Evolutionary conservation across 2,113 vertebrate genomes (phyloP).

Genomic region (Ageneiosus marmoratus): DNA sequence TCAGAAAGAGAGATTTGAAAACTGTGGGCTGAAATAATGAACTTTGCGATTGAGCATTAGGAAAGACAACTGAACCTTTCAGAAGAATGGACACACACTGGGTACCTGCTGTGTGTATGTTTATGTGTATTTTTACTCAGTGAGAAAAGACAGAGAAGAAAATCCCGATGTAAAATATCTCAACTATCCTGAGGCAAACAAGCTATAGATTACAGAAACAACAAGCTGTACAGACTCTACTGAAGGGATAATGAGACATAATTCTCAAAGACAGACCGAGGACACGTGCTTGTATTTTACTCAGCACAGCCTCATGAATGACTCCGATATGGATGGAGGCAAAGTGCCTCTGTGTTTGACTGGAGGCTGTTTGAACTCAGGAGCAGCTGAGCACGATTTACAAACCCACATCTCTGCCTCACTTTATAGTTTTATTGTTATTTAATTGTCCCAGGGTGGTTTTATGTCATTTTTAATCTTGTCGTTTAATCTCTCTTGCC

Average conservation of each 20-base stretch:
- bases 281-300: neutral
- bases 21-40: neutral
- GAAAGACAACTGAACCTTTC: neutral
- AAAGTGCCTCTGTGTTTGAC: neutral
- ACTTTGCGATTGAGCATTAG: neutral
- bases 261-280: neutral
- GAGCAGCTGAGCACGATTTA: conserved; percentile 8
- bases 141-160: neutral
- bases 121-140: neutral
- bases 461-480: conserved; percentile 15
- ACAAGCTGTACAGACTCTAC: conserved; percentile 1
- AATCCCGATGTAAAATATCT: neutral
- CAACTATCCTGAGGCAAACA: neutral
- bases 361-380: neutral
- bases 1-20: neutral
- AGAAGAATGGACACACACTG: neutral
- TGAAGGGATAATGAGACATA: neutral
- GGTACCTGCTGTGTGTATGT: conserved; percentile 9
- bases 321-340: conserved; percentile 2
- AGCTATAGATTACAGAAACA: conserved; percentile 3
- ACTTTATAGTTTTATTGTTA: conserved; percentile 6
- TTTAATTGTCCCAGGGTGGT: conserved; percentile 20
- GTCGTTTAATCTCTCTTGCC: conserved; percentile 3
- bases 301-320: neutral
- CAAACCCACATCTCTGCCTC: conserved; percentile 20